Base-by-base conservation (phyloP, 1,140 invertebrate genomes). In the Glossosoma conforme region DNA sequence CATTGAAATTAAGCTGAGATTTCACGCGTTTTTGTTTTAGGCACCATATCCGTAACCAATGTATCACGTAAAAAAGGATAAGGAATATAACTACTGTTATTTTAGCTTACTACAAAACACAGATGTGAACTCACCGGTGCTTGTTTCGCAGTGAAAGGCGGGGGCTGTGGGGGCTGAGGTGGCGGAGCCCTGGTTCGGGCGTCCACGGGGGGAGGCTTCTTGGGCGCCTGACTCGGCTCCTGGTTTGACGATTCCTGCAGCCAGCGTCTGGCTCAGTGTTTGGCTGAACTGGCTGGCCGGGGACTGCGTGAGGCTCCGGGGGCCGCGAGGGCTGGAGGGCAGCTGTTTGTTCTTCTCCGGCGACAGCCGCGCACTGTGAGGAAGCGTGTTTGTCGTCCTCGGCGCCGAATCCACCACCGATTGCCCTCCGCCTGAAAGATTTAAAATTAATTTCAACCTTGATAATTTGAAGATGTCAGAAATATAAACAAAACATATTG, bases 101-200 rank as follows among this genome's bases (percentile, higher is more conserved):
- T n/a, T n/a, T n/a, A n/a, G n/a, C n/a, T n/a, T n/a, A n/a, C n/a
- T n/a, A n/a, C n/a, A n/a, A n/a, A n/a, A n/a, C n/a, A n/a, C n/a
- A n/a, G n/a, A n/a, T n/a, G n/a, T n/a, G 10, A 21, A 70, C 70
- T 74, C 41, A 74, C 71, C 65, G 68, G 62, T 52, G 67, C 66
- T 64, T 72, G 68, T 17, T 57, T 60, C 15, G 63, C 60, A 47
- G 69, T 72, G 56, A 65, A 65, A 18, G 63, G 55, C 8, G 69
- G 69, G 0, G 68, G 70, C 17, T 22, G 38, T 8, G 20, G 17
- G 17, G 56, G 36, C 36, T 72, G 69, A 13, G 72, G 68, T 10
- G 72, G 68, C 1, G 70, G 69, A 6, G 70, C 69, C 46, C 70
- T 63, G 0, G 59, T 57, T 47, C 65, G 62, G 2, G 62, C 56